Evolutionary conservation across 2,797 vertebrate species (phyloP).

Genomic region (Karalla daura): DNA sequence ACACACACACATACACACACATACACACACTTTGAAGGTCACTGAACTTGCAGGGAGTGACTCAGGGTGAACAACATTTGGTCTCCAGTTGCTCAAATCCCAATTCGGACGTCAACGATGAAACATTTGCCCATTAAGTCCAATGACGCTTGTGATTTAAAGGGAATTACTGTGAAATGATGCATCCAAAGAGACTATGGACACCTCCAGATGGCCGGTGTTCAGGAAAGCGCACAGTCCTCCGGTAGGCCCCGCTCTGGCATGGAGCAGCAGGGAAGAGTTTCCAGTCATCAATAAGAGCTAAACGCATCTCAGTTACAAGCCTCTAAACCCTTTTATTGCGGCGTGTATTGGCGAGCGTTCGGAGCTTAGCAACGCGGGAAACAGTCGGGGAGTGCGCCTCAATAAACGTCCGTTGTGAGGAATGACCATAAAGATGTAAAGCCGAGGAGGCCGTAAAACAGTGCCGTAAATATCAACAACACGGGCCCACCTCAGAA

Average conservation of each 20-base stretch:
- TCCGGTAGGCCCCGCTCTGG: conserved; percentile 51
- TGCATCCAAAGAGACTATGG: conserved; percentile 77
- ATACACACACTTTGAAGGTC: conserved; percentile 80
- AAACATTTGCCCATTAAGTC: conserved; percentile 84
- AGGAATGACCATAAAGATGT: conserved; percentile 48
- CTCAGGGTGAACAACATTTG: conserved; percentile 76
- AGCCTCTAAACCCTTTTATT: conserved; percentile 71
- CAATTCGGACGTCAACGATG: conserved; percentile 73
- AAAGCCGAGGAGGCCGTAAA: conserved; percentile 28
- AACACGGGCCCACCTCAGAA: too few relatives aligned
- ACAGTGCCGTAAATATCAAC: conserved; percentile 18
- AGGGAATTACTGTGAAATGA: conserved; percentile 83
- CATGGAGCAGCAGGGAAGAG: conserved; percentile 59
- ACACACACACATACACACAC: conserved; percentile 42
- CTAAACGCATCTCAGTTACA: conserved; percentile 65
- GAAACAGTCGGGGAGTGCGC: conserved; percentile 41
- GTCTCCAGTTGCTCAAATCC: conserved; percentile 79
- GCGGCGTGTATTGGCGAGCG: conserved; percentile 34
- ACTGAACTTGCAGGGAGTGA: conserved; percentile 80
- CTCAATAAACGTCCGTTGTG: conserved; percentile 48
- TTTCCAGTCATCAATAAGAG: conserved; percentile 52
- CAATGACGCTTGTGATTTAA: conserved; percentile 85
- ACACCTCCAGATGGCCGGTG: conserved; percentile 83
- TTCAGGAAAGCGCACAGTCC: conserved; percentile 74
- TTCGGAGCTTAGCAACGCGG: conserved; percentile 29